These are phyloP conservation scores for Thunnus maccoyii DNA, from an alignment of 2,113 vertebrate species.

Conservation along the genomic window DNA sequence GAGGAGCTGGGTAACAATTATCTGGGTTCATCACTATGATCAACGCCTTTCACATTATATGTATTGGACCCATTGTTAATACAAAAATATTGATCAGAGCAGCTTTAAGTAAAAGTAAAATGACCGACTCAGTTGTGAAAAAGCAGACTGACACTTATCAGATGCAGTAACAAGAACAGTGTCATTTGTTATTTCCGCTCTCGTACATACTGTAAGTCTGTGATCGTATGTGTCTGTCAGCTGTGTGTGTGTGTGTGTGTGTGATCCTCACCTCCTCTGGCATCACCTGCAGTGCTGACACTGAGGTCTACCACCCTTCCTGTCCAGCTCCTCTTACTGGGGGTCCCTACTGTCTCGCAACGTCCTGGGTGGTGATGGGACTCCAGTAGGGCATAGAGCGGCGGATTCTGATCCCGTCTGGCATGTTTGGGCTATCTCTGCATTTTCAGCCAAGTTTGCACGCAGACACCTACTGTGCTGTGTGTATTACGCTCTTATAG, in stretches of 20 bases:
- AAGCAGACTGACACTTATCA: background rate
- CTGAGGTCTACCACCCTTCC: conserved; percentile 58
- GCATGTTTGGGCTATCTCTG: conserved; percentile 65
- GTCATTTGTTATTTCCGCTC: background rate
- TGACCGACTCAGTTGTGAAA: background rate
- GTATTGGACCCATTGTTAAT: background rate
- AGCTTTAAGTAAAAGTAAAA: background rate
- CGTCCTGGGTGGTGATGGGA: background rate
- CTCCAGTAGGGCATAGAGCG: background rate
- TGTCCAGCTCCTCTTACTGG: conserved; percentile 27
- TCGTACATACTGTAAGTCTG: background rate
- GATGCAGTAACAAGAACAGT: background rate
- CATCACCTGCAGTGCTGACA: conserved; percentile 50
- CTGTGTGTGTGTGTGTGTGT: conserved; percentile 27
- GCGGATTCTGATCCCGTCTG: conserved; percentile 60
- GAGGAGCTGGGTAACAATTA: background rate
- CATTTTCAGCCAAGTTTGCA: conserved; percentile 43
- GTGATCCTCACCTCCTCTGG: conserved; percentile 59
- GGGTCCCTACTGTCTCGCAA: background rate
- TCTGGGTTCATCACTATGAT: background rate
- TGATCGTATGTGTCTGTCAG: conserved; percentile 13
- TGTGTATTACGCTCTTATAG: conserved; percentile 10
- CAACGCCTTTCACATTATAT: background rate
- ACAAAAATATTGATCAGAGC: background rate
- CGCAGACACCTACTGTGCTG: conserved; percentile 37